Evolutionary conservation across 1,140 invertebrate genomes (phyloP), one percentile per base, ranked within the genome.

Genomic region (Paraescarpia echinospica): DNA sequence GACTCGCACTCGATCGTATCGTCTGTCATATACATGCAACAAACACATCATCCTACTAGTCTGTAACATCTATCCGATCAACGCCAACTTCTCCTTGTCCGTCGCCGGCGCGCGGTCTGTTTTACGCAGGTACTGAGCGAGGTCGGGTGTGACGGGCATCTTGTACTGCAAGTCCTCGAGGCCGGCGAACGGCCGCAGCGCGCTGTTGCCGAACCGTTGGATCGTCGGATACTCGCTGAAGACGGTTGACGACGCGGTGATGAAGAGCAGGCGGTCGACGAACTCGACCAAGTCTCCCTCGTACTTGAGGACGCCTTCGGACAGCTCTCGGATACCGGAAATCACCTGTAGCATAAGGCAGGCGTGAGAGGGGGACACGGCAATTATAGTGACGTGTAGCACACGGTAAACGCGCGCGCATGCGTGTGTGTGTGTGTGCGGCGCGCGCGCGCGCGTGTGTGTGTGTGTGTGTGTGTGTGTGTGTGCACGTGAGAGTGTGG

Each of bases 251-350:
- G 94, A 93, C 1, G 94, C 95, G 12, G 94, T 94, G 92, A 96
- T 95, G 92, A 96, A 96, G 89, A 96, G 93, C 31, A 96, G 93
- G 31, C 95, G 77, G 91, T 95, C 95, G 18, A 93, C 93, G 89
- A 95, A 95, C 91, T 96, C 95, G 1, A 95, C 94, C 34, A 94
- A 91, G 27, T 95, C 94, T 22, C 94, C 95, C 93, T 95, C 94
- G 92, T 96, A 96, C 92, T 96, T 96, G 35, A 96, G 91, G 12
- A 95, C 93, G 2, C 95, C 95, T 90, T 96, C 95, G 2, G 95
- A 94, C 12, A 96, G 93, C 93, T 96, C 95, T 5, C 95, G 94
- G 22, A 96, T 93, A 4, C 95, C 95, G 33, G 94, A 94, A 18
- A 93, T 90, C 35, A 77, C 59, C 59, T 77, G 59, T 31, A 31